Conservation (phyloP, 1,140 invertebrate species). For the Mizuhopecten yessoensis region DNA sequence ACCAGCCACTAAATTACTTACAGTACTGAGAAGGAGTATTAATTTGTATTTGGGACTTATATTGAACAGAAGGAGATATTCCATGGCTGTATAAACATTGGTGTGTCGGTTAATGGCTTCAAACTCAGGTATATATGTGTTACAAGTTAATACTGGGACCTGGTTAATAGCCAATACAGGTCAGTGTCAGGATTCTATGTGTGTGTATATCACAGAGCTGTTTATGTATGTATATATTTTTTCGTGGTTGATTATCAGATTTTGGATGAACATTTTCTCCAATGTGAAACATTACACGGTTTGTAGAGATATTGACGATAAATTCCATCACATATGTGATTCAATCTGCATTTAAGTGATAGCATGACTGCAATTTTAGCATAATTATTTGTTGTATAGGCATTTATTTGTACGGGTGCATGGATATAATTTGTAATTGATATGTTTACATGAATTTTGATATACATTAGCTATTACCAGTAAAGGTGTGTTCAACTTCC, state of each 20-base stretch:
- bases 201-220: no score
- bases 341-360: no score
- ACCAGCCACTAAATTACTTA: background rate
- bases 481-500: no score
- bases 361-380: no score
- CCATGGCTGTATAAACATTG: no score
- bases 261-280: background rate
- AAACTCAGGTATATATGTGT: slow-evolving; percentile 10
- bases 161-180: background rate
- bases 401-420: no score
- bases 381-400: no score
- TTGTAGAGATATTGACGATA: background rate
- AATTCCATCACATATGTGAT: no score
- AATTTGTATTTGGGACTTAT: background rate
- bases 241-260: background rate
- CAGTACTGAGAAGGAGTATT: slow-evolving; percentile 21
- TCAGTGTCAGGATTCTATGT: background rate
- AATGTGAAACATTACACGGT: background rate
- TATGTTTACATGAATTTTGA: no score
- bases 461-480: no score
- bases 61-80: background rate
- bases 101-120: background rate
- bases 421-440: no score
- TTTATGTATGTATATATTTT: no score
- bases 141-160: background rate